Base-by-base conservation (phyloP, 2,888 invertebrate genomes). In the Acrobasis consociella region DNA sequence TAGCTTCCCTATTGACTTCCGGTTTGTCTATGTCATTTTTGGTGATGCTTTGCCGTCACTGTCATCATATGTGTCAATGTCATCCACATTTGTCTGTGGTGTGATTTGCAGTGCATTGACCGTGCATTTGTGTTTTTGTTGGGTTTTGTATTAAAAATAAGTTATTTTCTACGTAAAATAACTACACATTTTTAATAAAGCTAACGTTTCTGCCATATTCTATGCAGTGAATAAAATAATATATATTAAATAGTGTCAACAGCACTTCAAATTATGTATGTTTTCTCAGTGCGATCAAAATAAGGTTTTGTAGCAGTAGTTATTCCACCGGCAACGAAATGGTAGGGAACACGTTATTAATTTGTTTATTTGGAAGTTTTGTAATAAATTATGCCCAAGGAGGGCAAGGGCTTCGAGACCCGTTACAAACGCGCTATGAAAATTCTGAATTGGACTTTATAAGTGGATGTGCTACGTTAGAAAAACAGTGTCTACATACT, bases 401-500 rank as follows among this genome's bases (percentile, higher is more conserved):
- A 69, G 80, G 75, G 56, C 78, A 80, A 70, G 80, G 78, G 63
- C 72, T 77, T 65, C 81, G 78, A 65, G 80, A 80, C 66, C 72
- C 81, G 64, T 71, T 80, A 62, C 81, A 85, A 67, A 71, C 80
- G 37, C 75, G 78, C 31, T 81, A 78, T 65, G 84, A 82, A 70
- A 80, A 76, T 69, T 88, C 81, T 70, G 75, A 71, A 62, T 73
- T 85, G 60, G 89, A 91, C 71, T 53, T 62, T 37, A 72, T 90
- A 65, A 78, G 76, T 69, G 86, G 82, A 62, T 92, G 92, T 75
- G 77, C 80, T 64, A 74, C 82, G 68, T 81, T 88, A 72, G 86
- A 89, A 70, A 89, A 89, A 67, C 80, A 90, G 67, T 92, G 92
- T 74, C 87, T 87, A 38, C 83, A 86, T 62, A 82, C 85, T 59